A percentile compares a stretch with the other conserved stretches of the same genome.
Evolutionary conservation across 2,797 vertebrate genomes (phyloP).

Genomic region (Odontamblyopus lacepedii): DNA sequence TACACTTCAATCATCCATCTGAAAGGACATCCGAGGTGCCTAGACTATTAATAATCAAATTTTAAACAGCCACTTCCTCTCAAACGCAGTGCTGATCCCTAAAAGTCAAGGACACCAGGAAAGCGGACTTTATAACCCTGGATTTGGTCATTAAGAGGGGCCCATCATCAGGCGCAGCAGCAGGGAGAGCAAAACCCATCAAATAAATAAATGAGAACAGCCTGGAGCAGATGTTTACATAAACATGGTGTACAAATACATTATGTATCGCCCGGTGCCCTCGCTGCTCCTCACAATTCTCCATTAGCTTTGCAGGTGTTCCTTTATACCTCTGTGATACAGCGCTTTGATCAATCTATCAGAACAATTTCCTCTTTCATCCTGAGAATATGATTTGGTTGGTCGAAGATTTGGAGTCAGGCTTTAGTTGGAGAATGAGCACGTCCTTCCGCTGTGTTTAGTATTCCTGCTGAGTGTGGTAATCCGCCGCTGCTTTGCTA

Average conservation of each 20-base stretch:
- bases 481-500: slow-evolving; percentile 69
- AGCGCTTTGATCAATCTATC: slow-evolving; percentile 77
- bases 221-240: slow-evolving; percentile 76
- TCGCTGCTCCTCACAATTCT: slow-evolving; percentile 63
- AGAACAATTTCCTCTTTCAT: slow-evolving; percentile 79
- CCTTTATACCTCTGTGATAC: slow-evolving; percentile 66
- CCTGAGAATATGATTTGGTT: slow-evolving; percentile 69
- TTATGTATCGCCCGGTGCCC: slow-evolving; percentile 71
- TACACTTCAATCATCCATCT: slow-evolving; percentile 19
- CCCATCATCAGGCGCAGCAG: slow-evolving; percentile 62
- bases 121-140: slow-evolving; percentile 38
- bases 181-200: slow-evolving; percentile 53
- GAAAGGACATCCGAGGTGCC: slow-evolving; percentile 15
- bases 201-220: slow-evolving; percentile 72
- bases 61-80: slow-evolving; percentile 18
- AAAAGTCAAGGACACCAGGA: slow-evolving; percentile 42
- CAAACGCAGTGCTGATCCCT: slow-evolving; percentile 21
- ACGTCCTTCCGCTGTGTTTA: slow-evolving; percentile 62
- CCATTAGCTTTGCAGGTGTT: slow-evolving; percentile 78
- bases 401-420: slow-evolving; percentile 72
- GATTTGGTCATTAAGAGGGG: slow-evolving; percentile 63
- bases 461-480: slow-evolving; percentile 69
- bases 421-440: slow-evolving; percentile 65
- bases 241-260: slow-evolving; percentile 74
- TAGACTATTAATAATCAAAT: slow-evolving; percentile 16